Conservation (phyloP, 2,797 vertebrate genomes). For the Ara ararauna region DNA sequence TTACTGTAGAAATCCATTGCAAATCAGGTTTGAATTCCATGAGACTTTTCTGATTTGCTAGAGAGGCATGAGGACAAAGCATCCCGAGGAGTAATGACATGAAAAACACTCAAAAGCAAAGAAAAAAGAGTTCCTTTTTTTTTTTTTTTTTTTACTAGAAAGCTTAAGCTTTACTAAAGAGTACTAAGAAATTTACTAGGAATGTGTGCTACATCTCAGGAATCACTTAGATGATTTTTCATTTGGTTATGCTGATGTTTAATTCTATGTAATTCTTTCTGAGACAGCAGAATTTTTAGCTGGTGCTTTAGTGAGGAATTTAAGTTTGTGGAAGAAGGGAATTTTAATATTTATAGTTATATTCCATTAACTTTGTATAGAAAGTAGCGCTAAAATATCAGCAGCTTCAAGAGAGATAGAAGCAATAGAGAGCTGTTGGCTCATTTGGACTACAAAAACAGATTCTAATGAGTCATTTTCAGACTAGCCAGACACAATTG, state of each 20-base stretch:
- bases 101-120: neutral
- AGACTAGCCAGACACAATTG: neutral
- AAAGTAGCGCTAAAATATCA: neutral
- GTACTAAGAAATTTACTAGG: neutral
- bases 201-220: neutral
- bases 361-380: neutral
- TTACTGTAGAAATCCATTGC: neutral
- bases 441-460: neutral
- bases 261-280: neutral
- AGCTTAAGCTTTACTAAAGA: neutral
- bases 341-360: neutral
- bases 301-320: neutral
- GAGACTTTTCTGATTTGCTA: neutral
- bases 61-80: neutral
- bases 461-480: neutral
- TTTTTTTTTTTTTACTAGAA: neutral
- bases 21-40: neutral
- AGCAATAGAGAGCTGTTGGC: neutral
- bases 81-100: neutral
- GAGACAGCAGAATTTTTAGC: neutral
- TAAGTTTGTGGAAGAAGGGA: neutral
- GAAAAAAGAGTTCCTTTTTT: neutral
- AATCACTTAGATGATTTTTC: neutral
- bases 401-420: neutral
- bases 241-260: neutral